These are phyloP conservation scores for Tipula confusa DNA, from an alignment of 2,888 invertebrate species.

Conservation along the genomic window DNA sequence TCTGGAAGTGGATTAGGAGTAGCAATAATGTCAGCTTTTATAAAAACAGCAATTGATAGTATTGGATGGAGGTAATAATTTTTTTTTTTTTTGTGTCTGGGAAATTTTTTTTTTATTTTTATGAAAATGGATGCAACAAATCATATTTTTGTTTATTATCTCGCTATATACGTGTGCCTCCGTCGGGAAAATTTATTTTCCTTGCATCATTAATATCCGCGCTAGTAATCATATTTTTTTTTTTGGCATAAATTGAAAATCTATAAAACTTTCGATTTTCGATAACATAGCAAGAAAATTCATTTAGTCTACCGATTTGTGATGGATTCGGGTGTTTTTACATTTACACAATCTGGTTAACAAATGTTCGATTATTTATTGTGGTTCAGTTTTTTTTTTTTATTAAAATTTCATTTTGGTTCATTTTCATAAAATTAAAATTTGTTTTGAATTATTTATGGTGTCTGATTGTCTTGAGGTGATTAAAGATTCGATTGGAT, in stretches of 20 bases:
- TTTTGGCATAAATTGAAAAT: neutral
- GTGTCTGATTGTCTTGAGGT: neutral
- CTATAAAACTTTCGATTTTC: neutral
- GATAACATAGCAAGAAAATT: neutral
- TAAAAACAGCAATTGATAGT: slow-evolving; percentile 62
- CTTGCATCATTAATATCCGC: neutral
- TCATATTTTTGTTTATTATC: neutral
- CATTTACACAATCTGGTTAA: neutral
- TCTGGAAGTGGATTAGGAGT: slow-evolving; percentile 82
- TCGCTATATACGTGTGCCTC: neutral
- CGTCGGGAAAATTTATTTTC: neutral
- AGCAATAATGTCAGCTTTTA: slow-evolving; percentile 76
- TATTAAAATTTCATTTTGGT: neutral
- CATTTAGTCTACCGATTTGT: neutral
- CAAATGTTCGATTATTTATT: neutral
- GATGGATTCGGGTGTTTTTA: neutral
- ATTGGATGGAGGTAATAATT: slow-evolving; percentile 35
- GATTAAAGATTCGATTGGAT: no score
- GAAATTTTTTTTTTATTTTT: neutral
- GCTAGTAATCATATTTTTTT: neutral
- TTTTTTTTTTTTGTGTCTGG: neutral
- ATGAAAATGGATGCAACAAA: neutral
- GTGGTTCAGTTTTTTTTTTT: neutral
- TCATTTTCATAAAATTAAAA: neutral
- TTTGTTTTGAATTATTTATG: neutral